phyloP scores from a whole-genome alignment of 2,888 invertebrate genomes.

The Nephrotoma flavescens region DNA sequence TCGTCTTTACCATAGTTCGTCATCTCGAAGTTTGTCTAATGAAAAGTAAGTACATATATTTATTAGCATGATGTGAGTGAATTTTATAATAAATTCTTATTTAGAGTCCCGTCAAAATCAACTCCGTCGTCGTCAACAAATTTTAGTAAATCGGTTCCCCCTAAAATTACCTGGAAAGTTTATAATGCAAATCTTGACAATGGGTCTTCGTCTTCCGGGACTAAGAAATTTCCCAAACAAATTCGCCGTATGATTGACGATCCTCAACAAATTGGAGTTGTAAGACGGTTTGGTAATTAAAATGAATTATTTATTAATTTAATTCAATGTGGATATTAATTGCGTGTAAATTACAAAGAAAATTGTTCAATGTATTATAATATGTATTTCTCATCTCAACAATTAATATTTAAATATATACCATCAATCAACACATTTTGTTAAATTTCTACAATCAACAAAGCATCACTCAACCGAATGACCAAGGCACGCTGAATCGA shows the following conservation, averaged over 20 bases:
- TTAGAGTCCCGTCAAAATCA: neutral
- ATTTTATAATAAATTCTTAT: neutral
- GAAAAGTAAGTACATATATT: neutral
- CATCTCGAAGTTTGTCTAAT: neutral
- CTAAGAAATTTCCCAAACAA: neutral
- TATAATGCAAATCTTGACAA: neutral
- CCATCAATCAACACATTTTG: neutral
- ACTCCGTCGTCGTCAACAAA: neutral
- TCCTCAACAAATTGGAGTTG: conserved; percentile 1
- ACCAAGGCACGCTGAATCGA: neutral
- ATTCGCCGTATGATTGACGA: neutral
- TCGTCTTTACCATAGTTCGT: neutral
- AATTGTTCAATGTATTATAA: neutral
- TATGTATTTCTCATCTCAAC: neutral
- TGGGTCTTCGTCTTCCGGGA: neutral
- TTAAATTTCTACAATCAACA: neutral
- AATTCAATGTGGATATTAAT: neutral
- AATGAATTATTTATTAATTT: neutral
- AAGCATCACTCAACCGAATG: neutral
- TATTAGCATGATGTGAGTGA: neutral
- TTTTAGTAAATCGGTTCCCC: neutral
- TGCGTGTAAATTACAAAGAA: neutral
- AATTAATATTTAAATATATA: neutral
- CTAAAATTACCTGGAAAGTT: neutral
- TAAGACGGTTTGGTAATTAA: conserved; percentile 2